phyloP scores from a whole-genome alignment of 37 sponge, comb jelly and placozoan genomes.

The Axinella damicornis region DNA sequence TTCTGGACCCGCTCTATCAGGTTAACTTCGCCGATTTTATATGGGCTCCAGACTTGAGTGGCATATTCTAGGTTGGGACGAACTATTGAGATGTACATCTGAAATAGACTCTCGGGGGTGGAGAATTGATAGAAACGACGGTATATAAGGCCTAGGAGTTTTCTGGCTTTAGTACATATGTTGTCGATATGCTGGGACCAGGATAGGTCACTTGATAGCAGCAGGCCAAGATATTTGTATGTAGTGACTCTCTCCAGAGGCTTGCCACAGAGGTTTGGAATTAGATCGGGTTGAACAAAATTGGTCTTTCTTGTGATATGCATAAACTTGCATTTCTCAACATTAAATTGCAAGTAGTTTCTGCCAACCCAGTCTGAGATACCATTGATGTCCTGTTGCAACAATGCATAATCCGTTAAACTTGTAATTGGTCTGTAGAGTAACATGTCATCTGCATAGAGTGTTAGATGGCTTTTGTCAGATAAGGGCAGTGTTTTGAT shows the following conservation, averaged over 20 bases:
- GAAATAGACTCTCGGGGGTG: neutral
- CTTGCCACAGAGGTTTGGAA: no score
- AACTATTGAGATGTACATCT: neutral
- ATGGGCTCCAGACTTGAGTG: conserved; percentile 2
- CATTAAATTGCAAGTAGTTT: neutral
- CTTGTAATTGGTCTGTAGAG: neutral
- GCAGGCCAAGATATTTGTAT: conserved; percentile 13
- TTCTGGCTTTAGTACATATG: neutral
- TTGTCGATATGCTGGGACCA: conserved; percentile 1
- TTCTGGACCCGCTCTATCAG: neutral
- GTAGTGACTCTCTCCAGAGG: neutral
- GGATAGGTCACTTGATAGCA: neutral
- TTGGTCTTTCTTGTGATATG: no score
- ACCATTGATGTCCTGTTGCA: neutral
- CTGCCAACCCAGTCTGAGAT: neutral
- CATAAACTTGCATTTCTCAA: neutral
- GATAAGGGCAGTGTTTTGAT: neutral
- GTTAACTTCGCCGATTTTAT: neutral
- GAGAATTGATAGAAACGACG: neutral
- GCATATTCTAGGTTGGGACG: conserved; percentile 19
- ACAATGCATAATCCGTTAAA: neutral
- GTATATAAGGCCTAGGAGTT: neutral
- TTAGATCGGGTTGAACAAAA: no score
- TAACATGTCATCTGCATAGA: conserved; percentile 7
- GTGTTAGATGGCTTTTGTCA: neutral